Percentiles rank a stretch among this genome's conserved stretches.
These are phyloP conservation scores for Cataglyphis altisquamis DNA, from an alignment of 2,888 invertebrate species.

Conservation along the genomic window DNA sequence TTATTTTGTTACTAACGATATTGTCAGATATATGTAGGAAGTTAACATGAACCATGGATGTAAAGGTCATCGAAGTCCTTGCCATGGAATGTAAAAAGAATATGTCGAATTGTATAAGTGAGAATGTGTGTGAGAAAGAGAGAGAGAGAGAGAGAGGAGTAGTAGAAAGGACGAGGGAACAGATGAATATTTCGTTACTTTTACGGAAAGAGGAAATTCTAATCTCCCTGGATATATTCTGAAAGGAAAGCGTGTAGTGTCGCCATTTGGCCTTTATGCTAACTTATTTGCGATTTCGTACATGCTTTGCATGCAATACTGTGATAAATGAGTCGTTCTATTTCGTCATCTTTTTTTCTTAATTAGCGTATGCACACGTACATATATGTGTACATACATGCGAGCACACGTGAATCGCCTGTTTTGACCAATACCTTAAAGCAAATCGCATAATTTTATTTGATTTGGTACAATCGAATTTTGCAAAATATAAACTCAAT, in stretches of 20 bases:
- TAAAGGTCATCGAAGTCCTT: conserved; percentile 60
- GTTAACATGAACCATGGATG: conserved; percentile 74
- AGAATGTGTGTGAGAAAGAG: conserved; percentile 16
- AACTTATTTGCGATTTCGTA: conserved; percentile 84
- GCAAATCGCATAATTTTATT: neutral
- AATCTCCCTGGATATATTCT: conserved; percentile 64
- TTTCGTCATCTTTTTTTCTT: conserved; percentile 76
- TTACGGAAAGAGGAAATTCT: conserved; percentile 63
- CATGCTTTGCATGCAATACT: conserved; percentile 83
- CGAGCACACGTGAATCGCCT: conserved; percentile 38
- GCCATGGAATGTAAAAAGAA: conserved; percentile 63
- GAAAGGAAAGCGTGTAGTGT: conserved; percentile 75
- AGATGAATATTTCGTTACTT: conserved; percentile 65
- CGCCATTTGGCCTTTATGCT: conserved; percentile 83
- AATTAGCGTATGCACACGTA: conserved; percentile 39
- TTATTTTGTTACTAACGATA: conserved; percentile 80
- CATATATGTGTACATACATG: neutral
- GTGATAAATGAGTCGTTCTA: conserved; percentile 85
- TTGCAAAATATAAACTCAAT: neutral
- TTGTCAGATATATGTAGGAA: conserved; percentile 75
- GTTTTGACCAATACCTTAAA: conserved; percentile 39
- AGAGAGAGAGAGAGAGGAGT: neutral
- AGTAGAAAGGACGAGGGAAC: conserved; percentile 15
- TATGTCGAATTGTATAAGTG: conserved; percentile 16
- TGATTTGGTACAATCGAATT: neutral